phyloP scores from a whole-genome alignment of 30 jellyfish, hydroid and myxozoan genomes.

The Mastigias papua region DNA sequence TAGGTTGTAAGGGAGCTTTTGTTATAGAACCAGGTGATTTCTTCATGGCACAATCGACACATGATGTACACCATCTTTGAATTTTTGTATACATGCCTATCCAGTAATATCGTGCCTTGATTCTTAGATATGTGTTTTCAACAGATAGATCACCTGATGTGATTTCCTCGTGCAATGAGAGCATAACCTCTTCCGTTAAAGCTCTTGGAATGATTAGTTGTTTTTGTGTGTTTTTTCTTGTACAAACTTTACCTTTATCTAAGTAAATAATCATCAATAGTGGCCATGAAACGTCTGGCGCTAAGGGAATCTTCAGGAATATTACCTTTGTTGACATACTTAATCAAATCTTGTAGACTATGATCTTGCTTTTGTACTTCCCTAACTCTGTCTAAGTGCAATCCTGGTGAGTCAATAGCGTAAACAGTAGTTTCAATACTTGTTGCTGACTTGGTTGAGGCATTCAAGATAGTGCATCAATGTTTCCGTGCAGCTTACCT shows the following conservation, averaged over 20 bases:
- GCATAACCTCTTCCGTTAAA: slow-evolving; percentile 64
- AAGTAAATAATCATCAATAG: slow-evolving; percentile 56
- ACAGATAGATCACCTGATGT: slow-evolving; percentile 63
- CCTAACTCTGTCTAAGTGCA: slow-evolving; percentile 35
- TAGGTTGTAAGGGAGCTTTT: slow-evolving; percentile 66
- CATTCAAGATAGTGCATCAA: slow-evolving; percentile 54
- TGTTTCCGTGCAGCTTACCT: slow-evolving; percentile 47
- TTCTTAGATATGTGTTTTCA: slow-evolving; percentile 28
- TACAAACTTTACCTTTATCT: slow-evolving; percentile 29
- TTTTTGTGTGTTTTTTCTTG: slow-evolving; percentile 18
- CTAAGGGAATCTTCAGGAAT: slow-evolving; percentile 22
- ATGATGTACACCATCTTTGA: slow-evolving; percentile 56
- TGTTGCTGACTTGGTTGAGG: slow-evolving; percentile 1
- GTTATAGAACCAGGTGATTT: slow-evolving; percentile 6
- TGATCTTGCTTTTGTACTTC: slow-evolving; percentile 54
- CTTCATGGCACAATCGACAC: slow-evolving; percentile 70
- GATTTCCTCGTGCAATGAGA: slow-evolving; percentile 52
- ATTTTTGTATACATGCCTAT: slow-evolving; percentile 63
- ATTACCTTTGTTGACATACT: slow-evolving; percentile 19
- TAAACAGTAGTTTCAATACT: background rate
- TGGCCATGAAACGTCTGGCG: slow-evolving; percentile 66
- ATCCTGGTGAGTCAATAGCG: slow-evolving; percentile 50
- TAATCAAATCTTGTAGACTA: slow-evolving; percentile 19
- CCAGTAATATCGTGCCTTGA: slow-evolving; percentile 43
- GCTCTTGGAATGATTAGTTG: slow-evolving; percentile 67